phyloP scores from a whole-genome alignment of 30 jellyfish, hydroid and myxozoan species.

The Turritopsis rubra region DNA sequence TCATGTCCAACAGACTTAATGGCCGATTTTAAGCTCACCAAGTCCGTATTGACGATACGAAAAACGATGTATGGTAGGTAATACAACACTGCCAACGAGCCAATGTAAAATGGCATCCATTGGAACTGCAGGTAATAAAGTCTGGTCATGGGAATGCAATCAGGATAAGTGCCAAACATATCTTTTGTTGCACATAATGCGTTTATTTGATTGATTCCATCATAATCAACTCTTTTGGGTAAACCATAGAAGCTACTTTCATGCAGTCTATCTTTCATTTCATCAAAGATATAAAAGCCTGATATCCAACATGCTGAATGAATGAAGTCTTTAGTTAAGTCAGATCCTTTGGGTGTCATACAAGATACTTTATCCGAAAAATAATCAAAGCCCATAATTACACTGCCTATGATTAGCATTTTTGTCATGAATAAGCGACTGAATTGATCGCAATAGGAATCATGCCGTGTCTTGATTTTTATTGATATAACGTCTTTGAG shows the following conservation, averaged over 20 bases:
- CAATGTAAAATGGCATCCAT: constrained; percentile 40
- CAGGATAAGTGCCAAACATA: not conserved
- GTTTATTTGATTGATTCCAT: constrained; percentile 5
- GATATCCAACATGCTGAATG: constrained; percentile 47
- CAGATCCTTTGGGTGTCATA: not conserved
- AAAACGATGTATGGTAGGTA: constrained; percentile 32
- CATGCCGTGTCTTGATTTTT: constrained; percentile 32
- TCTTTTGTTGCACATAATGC: constrained; percentile 15
- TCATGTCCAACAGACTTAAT: constrained; percentile 20
- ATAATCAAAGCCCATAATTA: constrained; percentile 31
- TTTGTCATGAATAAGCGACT: constrained; percentile 37
- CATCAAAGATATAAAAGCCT: constrained; percentile 31
- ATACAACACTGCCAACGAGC: constrained; percentile 28
- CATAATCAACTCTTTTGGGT: constrained; percentile 11
- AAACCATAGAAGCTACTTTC: constrained; percentile 30
- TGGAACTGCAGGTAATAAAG: constrained; percentile 36
- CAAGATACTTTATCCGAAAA: constrained; percentile 32
- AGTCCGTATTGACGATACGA: constrained; percentile 25
- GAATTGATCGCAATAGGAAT: constrained; percentile 34
- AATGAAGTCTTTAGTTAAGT: constrained; percentile 26
- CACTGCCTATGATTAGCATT: constrained; percentile 29
- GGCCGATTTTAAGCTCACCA: constrained; percentile 26
- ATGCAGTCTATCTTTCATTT: constrained; percentile 23
- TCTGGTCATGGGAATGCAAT: constrained; percentile 32
- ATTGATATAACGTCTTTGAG: constrained; percentile 30